These are phyloP conservation scores for Drosophila tani DNA, from an alignment of 1,140 invertebrate genomes.

Conservation along the genomic window DNA sequence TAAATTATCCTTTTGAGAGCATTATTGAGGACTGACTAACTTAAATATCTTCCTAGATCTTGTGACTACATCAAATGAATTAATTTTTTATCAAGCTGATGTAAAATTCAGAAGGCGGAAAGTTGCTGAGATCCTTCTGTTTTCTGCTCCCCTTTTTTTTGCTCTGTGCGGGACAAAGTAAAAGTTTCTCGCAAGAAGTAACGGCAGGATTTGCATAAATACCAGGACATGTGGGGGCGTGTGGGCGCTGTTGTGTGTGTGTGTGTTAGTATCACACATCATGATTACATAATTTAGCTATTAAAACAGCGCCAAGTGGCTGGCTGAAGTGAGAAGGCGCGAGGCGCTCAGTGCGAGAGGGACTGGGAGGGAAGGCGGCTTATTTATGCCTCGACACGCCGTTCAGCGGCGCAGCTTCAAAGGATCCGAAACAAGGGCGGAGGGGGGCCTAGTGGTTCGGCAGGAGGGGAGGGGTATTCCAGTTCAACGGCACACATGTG, in stretches of 20 bases:
- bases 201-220: conserved; percentile 79
- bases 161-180: conserved; percentile 53
- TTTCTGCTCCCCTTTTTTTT: neutral
- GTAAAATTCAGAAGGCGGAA: conserved; percentile 4
- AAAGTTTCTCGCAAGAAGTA: conserved; percentile 76
- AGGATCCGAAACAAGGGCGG: conserved; percentile 43
- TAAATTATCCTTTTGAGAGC: neutral
- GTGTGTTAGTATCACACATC: conserved; percentile 77
- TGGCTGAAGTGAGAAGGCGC: conserved; percentile 13
- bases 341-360: neutral
- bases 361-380: conserved; percentile 40
- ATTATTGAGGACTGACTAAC: conserved; percentile 6
- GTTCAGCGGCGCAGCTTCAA: conserved; percentile 72
- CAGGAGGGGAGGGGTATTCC: conserved; percentile 42
- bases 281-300: conserved; percentile 84
- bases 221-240: conserved; percentile 59
- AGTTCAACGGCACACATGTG: conserved; percentile 77
- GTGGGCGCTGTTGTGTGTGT: conserved; percentile 27
- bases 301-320: conserved; percentile 71
- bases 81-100: neutral
- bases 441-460: conserved; percentile 1
- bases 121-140: neutral
- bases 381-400: conserved; percentile 83
- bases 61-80: neutral
- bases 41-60: neutral